Percentiles rank a stretch among this genome's conserved stretches.
Evolutionary conservation across 2,113 vertebrate species (phyloP).

Genomic region (Lampris incognitus): DNA sequence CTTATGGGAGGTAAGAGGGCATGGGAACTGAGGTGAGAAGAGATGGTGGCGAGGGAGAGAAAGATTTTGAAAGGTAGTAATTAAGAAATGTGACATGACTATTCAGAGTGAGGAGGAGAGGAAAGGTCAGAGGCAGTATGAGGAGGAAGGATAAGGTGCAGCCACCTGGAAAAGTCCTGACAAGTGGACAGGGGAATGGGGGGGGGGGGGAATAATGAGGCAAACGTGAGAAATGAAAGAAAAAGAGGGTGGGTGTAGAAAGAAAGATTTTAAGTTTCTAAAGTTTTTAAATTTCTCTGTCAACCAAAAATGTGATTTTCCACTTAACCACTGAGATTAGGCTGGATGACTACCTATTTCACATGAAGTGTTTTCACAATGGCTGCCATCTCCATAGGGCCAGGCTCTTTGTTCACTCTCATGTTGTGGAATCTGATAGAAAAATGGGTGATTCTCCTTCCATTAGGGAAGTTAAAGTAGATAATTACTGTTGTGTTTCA

Average conservation of each 20-base stretch:
- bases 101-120: conserved; percentile 40
- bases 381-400: conserved; percentile 50
- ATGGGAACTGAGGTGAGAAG: background rate
- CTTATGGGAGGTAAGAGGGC: background rate
- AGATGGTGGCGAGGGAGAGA: conserved; percentile 9
- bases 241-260: conserved; percentile 32
- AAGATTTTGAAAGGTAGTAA: conserved; percentile 52
- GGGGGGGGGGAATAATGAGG: conserved; percentile 57
- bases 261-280: conserved; percentile 55
- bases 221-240: conserved; percentile 37
- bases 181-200: conserved; percentile 55
- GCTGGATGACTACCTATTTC: conserved; percentile 65
- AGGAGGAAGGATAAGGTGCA: conserved; percentile 46
- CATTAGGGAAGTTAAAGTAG: conserved; percentile 60
- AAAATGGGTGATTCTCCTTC: conserved; percentile 23
- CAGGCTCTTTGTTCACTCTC: conserved; percentile 31
- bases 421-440: conserved; percentile 69
- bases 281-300: conserved; percentile 49
- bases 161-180: conserved; percentile 65
- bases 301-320: conserved; percentile 65
- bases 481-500: conserved; percentile 59
- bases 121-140: conserved; percentile 6
- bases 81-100: conserved; percentile 54
- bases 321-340: conserved; percentile 61
- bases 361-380: conserved; percentile 67